Percentiles rank a stretch among this genome's conserved stretches.
Evolutionary conservation across 37 sponge, comb jelly and placozoan species (phyloP).

Genomic region (Diacarnus erythraeanus): DNA sequence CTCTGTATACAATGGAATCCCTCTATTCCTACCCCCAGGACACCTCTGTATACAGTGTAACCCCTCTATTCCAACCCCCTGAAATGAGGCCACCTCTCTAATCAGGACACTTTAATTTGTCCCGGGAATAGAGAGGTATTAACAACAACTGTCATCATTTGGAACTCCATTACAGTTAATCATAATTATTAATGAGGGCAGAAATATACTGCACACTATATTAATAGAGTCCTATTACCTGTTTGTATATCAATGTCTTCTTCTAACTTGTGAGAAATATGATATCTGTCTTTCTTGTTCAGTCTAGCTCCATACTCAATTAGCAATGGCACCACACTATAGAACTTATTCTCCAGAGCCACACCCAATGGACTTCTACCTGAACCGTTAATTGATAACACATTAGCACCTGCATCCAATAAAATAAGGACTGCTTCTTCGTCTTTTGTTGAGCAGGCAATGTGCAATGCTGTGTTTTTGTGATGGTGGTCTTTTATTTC

Average conservation of each 20-base stretch:
- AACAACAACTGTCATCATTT: background rate
- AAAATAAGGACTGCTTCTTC: slow-evolving; percentile 47
- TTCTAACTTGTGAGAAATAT: background rate
- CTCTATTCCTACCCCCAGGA: no score
- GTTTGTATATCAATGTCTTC: slow-evolving; percentile 5
- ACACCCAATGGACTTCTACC: slow-evolving; percentile 59
- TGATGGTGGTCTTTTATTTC: slow-evolving; percentile 52
- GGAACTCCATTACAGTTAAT: background rate
- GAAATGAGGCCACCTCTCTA: no score
- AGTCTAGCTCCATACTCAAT: slow-evolving; percentile 64
- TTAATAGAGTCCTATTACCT: slow-evolving; percentile 22
- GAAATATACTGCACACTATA: background rate
- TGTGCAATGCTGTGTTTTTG: slow-evolving; percentile 49
- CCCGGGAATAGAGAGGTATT: background rate
- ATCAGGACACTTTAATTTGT: no score
- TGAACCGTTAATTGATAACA: background rate
- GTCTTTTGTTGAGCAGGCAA: slow-evolving; percentile 49
- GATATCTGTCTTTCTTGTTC: slow-evolving; percentile 14
- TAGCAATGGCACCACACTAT: slow-evolving; percentile 52
- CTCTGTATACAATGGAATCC: no score
- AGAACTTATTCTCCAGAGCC: slow-evolving; percentile 65
- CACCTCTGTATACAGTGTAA: no score
- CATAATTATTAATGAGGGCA: background rate
- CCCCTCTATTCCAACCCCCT: no score
- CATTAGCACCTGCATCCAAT: slow-evolving; percentile 51